Evolutionary conservation across 2,113 vertebrate genomes (phyloP), one percentile per base, ranked within the genome.

Genomic region (Euleptes europaea): DNA sequence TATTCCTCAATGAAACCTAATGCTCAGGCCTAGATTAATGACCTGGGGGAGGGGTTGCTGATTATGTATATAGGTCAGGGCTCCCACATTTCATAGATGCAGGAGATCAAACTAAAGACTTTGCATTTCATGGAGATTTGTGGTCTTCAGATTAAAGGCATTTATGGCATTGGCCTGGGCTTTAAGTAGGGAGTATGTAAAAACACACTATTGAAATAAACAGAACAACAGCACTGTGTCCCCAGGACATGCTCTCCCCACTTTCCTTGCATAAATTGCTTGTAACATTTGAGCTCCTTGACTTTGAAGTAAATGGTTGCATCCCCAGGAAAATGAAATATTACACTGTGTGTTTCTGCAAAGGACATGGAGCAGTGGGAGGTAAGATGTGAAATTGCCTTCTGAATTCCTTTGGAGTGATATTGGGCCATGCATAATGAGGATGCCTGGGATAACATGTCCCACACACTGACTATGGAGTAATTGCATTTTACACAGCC

Each of bases 401-500:
- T 92, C 85, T 94, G 87, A 94, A 85, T 92, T 86, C 19, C 80
- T 92, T 89, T 92, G 85, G 82, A 90, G 57, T 82, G 75, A 72
- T 65, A 80, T n/a, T 44, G 85, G 87, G 23, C 82, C 92, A 40
- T 65, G 51, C 35, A 51, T 90, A 91, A 92, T 89, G 33, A 84
- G 67, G 66, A 47, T 70, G 21, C 21, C 82, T 87, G 70, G 75
- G 71, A 60, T 88, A 83, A 84, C 87, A 38, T 72, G 49, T 87
- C 93, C 74, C 75, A 82, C 82, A 83, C 28, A 60, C 91, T 44
- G 38, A 4, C 35, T 90, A 74, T 78, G 85, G 31, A 80, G 47
- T 89, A 88, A 90, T 80, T 89, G 71, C 5, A 72, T 10, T 89
- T 92, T 73, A 5, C 74, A 51, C 66, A 87, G 31, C 65, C 87